Base-by-base conservation (phyloP, 2,113 vertebrate species). In the Trichomycterus rosablanca region DNA sequence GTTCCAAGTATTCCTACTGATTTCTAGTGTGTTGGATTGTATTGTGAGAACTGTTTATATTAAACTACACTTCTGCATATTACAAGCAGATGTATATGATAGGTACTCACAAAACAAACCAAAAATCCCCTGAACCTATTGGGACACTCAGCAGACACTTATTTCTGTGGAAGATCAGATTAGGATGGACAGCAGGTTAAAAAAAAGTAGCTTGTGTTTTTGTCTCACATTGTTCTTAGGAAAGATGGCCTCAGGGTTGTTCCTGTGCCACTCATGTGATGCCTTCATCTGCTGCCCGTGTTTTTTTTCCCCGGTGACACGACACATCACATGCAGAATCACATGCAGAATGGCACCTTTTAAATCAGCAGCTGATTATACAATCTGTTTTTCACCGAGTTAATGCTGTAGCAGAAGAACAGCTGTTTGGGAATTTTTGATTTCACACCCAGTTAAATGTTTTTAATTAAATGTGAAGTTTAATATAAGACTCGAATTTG, bases 311-410 rank as follows among this genome's bases (percentile, higher is more conserved):
- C 74, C 67, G 70, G 69, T 75, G 76, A 86, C 66, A 76, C 73
- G 76, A 80, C 72, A 83, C 78, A 73, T 86, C 84, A 88, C 83
- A 83, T 82, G 81, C 68, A 14, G 64, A 70, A 69, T 75, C 78
- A 80, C 43, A 60, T 71, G 76, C 68, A 22, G 46, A 66, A 46
- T 23, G 46, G 49, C 35, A 23, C 73, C 55, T 75, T 86, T 81
- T 83, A 73, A 76, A 79, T 63, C 66, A 60, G n/a, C n/a, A n/a
- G n/a, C 23, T 59, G 57, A 61, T 66, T 57, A n/a, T 61, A 32
- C 18, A 35, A 44, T 34, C 23, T 56, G 44, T 43, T 61, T 52
- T 50, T 51, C 35, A 16, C 61, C 26, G 26, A 7, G 3, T 30
- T 4, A 30, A 30, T 3, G 26, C 26, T 26, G 20, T 32, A 15